Base-by-base conservation (phyloP, 2,797 vertebrate genomes). In the Danio kyathit region DNA sequence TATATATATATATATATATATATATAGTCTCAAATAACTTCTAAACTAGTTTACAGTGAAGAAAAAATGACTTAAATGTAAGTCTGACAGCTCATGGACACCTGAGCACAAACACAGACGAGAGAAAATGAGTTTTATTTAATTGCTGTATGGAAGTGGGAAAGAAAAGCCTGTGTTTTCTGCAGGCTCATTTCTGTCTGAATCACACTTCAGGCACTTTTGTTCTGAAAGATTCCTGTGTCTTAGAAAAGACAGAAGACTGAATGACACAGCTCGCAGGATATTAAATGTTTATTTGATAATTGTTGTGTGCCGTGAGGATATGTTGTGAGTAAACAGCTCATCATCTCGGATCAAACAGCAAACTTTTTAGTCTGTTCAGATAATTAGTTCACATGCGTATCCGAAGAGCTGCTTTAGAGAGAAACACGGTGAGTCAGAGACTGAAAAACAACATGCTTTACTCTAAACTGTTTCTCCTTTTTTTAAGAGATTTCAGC, bases 351-450 rank as follows among this genome's bases (percentile, higher is more conserved):
- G 12, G 49, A 54, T 54, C 67, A 71, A 71, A 71, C 29, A 41
- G 49, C 16, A 71, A 71, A 71, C 67, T 29, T 70, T 41, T 71
- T 71, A 71, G 67, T 71, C 49, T 71, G 67, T 71, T 54, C 7
- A 38, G 49, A 67, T 54, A 54, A 71, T 52, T 71, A 69, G 66
- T 11, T 51, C 17, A 71, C 51, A 41, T 5, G n/a, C 49, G 3
- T 12, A 19, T 54, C 38, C 54, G 49, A 71, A 71, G 71, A 54
- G 6, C 67, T 71, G 38, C 16, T 17, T 7, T 71, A 71, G 4
- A 70, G 29, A 29, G 29, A 54, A 70, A 71, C 67, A 12, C 67
- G 40, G 29, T 40, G 67, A 52, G 67, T 52, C 48, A 52, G 21
- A 60, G 48, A 12, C 5, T 12, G 29, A 1, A 29, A n/a, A 29